phyloP scores from a whole-genome alignment of 2,888 invertebrate genomes.

The Mimachlamys varia region DNA sequence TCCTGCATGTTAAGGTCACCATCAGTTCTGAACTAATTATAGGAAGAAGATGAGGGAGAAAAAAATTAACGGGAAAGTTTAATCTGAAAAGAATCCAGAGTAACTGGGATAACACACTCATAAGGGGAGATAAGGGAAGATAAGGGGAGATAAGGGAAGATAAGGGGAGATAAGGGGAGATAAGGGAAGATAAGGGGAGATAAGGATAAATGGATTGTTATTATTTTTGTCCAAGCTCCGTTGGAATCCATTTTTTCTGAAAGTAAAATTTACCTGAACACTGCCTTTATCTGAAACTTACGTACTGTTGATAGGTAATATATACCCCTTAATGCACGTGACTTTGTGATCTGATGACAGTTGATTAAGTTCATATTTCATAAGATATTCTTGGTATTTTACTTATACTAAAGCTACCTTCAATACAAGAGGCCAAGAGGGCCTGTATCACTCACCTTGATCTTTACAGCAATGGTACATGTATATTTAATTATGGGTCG shows the following conservation, averaged over 20 bases:
- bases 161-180: not conserved
- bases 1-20: too few species aligned
- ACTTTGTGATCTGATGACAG: not conserved
- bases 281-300: conserved; percentile 6
- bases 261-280: conserved; percentile 10
- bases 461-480: too few species aligned
- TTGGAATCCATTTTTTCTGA: not conserved
- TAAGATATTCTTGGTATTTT: not conserved
- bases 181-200: not conserved
- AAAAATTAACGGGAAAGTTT: not conserved
- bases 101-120: not conserved
- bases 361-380: not conserved
- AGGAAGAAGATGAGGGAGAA: not conserved
- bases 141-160: not conserved
- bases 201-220: not conserved
- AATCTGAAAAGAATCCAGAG: not conserved
- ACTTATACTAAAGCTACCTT: not conserved
- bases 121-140: not conserved
- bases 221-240: too few species aligned
- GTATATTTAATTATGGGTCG: too few species aligned
- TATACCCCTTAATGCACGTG: not conserved
- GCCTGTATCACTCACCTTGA: too few species aligned
- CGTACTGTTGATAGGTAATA: not conserved
- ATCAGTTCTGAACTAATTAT: too few species aligned
- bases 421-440: too few species aligned